Base-by-base conservation (phyloP, 2,113 vertebrate genomes). In the Haliaeetus leucogaster region DNA sequence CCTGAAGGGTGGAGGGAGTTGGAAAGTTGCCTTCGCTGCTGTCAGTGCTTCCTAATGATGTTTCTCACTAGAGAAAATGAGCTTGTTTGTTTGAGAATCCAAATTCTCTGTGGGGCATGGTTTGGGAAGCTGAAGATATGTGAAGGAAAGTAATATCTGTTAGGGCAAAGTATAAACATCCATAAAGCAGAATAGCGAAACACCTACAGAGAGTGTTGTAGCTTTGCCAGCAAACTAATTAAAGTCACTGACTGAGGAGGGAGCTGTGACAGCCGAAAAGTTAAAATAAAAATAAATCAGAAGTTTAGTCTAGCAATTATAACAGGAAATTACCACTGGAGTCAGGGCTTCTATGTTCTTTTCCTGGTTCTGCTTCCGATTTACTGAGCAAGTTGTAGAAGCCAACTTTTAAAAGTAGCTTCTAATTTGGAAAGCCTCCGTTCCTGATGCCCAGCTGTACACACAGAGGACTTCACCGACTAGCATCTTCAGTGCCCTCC, bases 271-370 rank as follows among this genome's bases (percentile, higher is more conserved):
- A 85, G 74, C 55, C 11, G 23, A 91, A 79, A 95, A 82, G 43
- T 79, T 87, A 85, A 94, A 97, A 94, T 94, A 96, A 94, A 97
- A 96, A 91, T 95, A 91, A 95, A 95, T 93, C 73, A 82, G 16
- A 91, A 91, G 78, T 93, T 93, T 91, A 94, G 73, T 88, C 86
- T 94, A 95, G 87, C 42, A 71, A n/a, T 91, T 93, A 27, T 52
- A 90, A 66, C 86, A 86, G 95, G 94, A 95, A 97, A 94, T 93
- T 50, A 82, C 74, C 16, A 2, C 45, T 3, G 6, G 61, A 92
- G 84, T 90, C 82, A 34, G 23, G 8, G 23, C 30, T 95, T 13
- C 65, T 89, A 11, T 0, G 1, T 68, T 93, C 48, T 90, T 89
- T 95, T 87, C 86, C 91, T 77, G 38, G 78, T 96, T 83, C 71